Evolutionary conservation across 2,888 invertebrate species (phyloP).

Genomic region (Synanthedon tipuliformis): DNA sequence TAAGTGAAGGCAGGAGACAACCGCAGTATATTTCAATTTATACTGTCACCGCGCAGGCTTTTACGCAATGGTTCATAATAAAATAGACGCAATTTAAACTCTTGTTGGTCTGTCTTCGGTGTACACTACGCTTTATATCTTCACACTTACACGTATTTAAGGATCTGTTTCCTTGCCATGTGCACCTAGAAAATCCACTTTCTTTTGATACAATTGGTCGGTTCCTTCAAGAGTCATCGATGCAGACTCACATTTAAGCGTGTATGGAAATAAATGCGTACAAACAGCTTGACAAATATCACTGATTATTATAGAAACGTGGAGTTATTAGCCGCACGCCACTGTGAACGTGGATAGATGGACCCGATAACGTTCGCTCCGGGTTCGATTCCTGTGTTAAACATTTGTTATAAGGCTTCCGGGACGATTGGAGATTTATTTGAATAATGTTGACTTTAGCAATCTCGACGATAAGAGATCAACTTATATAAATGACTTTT

Average conservation of each 20-base stretch:
- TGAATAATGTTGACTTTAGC: too few relatives aligned
- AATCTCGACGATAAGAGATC: constrained; percentile 7
- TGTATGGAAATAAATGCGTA: not conserved
- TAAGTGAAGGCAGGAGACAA: constrained; percentile 25
- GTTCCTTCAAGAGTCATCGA: not conserved
- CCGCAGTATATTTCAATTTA: constrained; percentile 26
- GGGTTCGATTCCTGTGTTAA: not conserved
- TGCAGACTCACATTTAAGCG: not conserved
- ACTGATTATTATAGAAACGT: not conserved
- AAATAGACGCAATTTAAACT: not conserved
- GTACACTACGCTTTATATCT: not conserved
- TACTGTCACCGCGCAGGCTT: constrained; percentile 5
- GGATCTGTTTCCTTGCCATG: too few relatives aligned
- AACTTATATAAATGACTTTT: too few relatives aligned
- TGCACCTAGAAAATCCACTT: too few relatives aligned
- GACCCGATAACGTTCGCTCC: not conserved
- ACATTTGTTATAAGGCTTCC: not conserved
- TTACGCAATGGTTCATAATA: not conserved
- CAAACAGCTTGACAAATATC: not conserved
- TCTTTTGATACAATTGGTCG: not conserved
- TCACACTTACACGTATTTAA: not conserved
- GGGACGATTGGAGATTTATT: not conserved
- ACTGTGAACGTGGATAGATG: not conserved
- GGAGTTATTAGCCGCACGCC: not conserved
- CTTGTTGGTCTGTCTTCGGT: not conserved